Evolutionary conservation across 2,113 vertebrate genomes (phyloP), one percentile per base, ranked within the genome.

Genomic region (Cyprinodon variegatus): DNA sequence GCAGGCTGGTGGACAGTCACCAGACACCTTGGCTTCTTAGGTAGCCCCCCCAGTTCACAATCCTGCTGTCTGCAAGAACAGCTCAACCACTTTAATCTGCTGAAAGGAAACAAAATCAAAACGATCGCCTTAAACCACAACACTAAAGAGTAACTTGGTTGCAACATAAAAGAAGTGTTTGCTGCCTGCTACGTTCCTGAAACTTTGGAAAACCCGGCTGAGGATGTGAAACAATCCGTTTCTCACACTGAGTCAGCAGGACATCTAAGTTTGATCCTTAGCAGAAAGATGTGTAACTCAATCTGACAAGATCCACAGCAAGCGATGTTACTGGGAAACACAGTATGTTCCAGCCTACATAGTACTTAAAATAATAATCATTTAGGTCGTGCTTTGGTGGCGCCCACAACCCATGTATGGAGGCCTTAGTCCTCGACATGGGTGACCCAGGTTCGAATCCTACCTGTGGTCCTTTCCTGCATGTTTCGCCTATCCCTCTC

Each of bases 141-240:
- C 48, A 20, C 17, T 17, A 17, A 53, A 7, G 50, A 17, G 50
- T 53, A 20, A 53, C 50, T 57, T 57, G 9, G 50, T n/a, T 4
- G 17, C 45, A 8, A 40, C 6, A 38, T 10, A 3, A 74, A 43
- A 66, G 37, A 45, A 43, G 39, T 1, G 4, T 77, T 65, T 48
- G 20, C 8, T 5, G 41, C 22, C 6, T 4, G 10, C 11, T 70
- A n/a, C 0, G 29, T 29, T 61, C 3, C 7, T 15, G 29, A 65
- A 70, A 63, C n/a, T 14, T 1, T 20, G 57, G 40, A 61, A 74
- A 29, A 57, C 22, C 22, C 46, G 17, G 71, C 8, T 15, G 48
- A 74, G 59, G 80, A 68, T 62, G n/a, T 77, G 70, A 83, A 79
- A 86, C 65, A 1, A 65, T 64, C 4, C 14, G 29, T 48, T 71